Evolutionary conservation across 64 coral and sea anemone genomes (phyloP).

Genomic region (Acropora yongei): DNA sequence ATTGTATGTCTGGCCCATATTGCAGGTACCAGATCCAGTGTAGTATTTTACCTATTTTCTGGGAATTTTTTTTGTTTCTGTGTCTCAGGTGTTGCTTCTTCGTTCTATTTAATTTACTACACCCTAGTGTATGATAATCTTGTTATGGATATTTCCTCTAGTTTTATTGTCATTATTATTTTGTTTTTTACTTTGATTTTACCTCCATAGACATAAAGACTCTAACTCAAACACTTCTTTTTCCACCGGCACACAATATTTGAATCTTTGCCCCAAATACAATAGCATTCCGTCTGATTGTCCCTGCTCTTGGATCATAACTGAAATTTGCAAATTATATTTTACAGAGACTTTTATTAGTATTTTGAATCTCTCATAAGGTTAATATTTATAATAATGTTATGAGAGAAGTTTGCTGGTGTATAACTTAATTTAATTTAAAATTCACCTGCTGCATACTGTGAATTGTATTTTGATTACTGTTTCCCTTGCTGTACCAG

Average conservation of each 20-base stretch:
- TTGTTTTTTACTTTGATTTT: neutral
- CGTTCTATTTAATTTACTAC: neutral
- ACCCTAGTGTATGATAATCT: too few species aligned
- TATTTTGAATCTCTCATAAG: too few species aligned
- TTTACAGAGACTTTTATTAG: too few species aligned
- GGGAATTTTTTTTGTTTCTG: neutral
- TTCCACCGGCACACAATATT: neutral
- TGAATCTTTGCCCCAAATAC: too few species aligned
- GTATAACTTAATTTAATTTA: neutral
- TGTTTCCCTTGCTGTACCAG: neutral
- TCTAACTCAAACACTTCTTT: neutral
- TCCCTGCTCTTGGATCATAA: too few species aligned
- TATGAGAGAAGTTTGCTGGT: too few species aligned
- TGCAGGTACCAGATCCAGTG: neutral
- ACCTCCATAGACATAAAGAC: neutral
- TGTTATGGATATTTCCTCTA: too few species aligned
- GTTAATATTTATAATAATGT: too few species aligned
- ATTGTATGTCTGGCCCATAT: neutral
- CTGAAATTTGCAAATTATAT: too few species aligned
- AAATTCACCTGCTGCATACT: slow-evolving; percentile 11
- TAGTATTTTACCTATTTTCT: neutral
- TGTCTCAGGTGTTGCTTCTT: neutral
- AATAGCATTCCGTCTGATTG: too few species aligned
- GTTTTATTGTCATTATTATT: too few species aligned
- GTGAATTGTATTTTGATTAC: neutral